A percentile compares a stretch with the other conserved stretches of the same genome.
phyloP scores from a whole-genome alignment of 1,140 invertebrate genomes.

The Ostrea edulis region DNA sequence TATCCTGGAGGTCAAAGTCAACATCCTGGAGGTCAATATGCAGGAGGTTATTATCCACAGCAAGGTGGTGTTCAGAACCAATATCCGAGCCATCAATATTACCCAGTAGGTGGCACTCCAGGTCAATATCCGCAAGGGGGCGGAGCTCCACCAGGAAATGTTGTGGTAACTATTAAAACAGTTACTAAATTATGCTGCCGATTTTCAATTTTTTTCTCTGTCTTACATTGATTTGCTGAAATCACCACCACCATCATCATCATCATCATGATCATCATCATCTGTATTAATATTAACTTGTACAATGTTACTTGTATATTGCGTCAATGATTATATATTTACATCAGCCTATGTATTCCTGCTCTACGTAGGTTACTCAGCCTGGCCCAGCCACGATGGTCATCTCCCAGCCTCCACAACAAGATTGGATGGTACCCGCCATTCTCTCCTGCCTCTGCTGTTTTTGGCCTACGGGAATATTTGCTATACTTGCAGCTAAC shows the following conservation, averaged over 20 bases:
- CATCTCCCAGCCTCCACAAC: neutral
- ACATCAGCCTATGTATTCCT: no score
- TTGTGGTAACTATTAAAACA: neutral
- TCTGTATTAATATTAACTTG: no score
- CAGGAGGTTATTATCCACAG: neutral
- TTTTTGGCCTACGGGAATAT: constrained; percentile 25
- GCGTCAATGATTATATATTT: no score
- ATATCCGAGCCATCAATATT: neutral
- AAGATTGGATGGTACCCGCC: neutral
- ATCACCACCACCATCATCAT: no score
- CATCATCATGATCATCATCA: no score
- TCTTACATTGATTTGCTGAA: no score
- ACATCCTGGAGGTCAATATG: neutral
- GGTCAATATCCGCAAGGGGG: neutral
- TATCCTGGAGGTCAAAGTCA: no score
- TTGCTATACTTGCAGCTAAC: constrained; percentile 3
- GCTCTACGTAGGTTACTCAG: neutral
- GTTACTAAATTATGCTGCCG: no score
- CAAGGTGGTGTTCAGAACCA: neutral
- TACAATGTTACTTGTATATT: no score
- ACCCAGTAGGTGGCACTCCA: neutral
- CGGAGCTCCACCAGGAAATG: neutral
- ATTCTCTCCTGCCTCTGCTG: constrained; percentile 23
- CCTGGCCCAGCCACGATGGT: neutral
- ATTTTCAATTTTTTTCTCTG: no score